These are phyloP conservation scores for Chaetophractus vellerosus DNA, from an alignment of 2,797 vertebrate genomes.

Conservation along the genomic window DNA sequence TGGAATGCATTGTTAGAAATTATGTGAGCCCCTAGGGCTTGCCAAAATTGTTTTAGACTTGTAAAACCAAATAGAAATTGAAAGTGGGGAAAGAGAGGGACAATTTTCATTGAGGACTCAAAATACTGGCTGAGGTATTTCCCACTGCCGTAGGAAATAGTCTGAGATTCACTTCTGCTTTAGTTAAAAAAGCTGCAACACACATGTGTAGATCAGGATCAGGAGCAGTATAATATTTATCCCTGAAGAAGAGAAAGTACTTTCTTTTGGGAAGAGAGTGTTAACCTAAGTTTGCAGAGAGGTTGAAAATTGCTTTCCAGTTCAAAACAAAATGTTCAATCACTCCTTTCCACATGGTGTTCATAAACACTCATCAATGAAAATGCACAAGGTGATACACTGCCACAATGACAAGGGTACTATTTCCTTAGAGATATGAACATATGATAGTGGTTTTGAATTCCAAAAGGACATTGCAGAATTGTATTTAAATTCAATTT, in stretches of 20 bases:
- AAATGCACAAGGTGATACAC: background rate
- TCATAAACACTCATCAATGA: background rate
- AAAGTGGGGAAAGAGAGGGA: background rate
- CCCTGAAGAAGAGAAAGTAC: background rate
- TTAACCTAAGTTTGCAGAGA: background rate
- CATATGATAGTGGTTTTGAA: background rate
- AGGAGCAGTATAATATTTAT: background rate
- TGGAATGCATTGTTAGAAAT: background rate
- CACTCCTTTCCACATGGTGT: background rate
- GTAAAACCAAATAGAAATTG: conserved; percentile 16
- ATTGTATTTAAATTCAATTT: background rate
- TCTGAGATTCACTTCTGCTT: background rate
- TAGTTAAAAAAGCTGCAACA: background rate
- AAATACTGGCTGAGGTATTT: background rate
- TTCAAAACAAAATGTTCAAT: background rate
- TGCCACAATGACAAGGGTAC: background rate
- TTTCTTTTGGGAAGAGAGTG: background rate
- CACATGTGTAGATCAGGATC: background rate
- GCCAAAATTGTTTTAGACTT: background rate
- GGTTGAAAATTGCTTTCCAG: background rate
- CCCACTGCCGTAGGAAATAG: background rate
- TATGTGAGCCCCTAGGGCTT: background rate
- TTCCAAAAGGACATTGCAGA: conserved; percentile 22
- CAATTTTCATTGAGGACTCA: background rate
- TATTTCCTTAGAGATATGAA: background rate